Evolutionary conservation across 23 tunicate species (phyloP).

Genomic region (Phallusia fumigata): DNA sequence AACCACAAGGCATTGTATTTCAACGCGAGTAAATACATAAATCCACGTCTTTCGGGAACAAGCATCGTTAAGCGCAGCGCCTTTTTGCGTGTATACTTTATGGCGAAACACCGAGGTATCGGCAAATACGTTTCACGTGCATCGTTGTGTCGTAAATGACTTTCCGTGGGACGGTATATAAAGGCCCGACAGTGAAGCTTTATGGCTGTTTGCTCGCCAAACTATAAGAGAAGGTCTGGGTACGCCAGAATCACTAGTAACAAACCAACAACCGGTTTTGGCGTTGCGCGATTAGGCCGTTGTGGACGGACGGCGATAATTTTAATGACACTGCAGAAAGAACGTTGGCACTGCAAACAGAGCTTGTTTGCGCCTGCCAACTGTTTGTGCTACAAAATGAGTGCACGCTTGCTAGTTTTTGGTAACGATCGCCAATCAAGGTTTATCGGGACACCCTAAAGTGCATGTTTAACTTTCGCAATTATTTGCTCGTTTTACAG

Average conservation of each 20-base stretch:
- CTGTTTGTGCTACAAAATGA: background rate
- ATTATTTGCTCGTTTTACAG: too few relatives aligned
- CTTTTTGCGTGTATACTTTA: background rate
- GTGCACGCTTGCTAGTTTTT: too few relatives aligned
- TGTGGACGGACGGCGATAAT: background rate
- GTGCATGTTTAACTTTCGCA: too few relatives aligned
- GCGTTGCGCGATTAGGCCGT: background rate
- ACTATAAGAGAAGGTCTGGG: background rate
- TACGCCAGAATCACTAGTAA: too few relatives aligned
- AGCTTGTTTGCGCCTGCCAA: background rate
- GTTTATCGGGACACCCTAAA: too few relatives aligned
- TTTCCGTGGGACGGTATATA: background rate
- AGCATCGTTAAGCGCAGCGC: too few relatives aligned
- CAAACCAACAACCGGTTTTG: too few relatives aligned
- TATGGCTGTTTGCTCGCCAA: background rate
- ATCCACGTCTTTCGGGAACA: too few relatives aligned
- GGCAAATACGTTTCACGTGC: background rate
- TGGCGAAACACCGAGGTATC: background rate
- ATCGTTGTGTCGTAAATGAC: background rate
- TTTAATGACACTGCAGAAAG: background rate
- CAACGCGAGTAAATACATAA: too few relatives aligned
- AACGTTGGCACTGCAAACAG: background rate
- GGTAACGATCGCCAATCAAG: too few relatives aligned
- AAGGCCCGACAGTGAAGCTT: constrained; percentile 1
- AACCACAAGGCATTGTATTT: too few relatives aligned